Conservation (phyloP, 2,113 vertebrate species). For the Oryctolagus cuniculus region mOryCun1.1 NC_091438.1:62826001-62826500, state of each 20-base stretch:
- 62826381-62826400: neutral
- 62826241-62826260: neutral
- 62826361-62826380: neutral
- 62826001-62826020: neutral
- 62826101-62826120: neutral
- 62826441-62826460: neutral
- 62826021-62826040: neutral
- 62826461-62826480: neutral
- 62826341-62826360: accelerated
- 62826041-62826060: neutral
- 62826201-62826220: neutral
- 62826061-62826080: neutral
- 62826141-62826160: neutral
- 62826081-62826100: neutral
- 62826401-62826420: neutral
- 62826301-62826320: neutral
- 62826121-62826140: slow-evolving; percentile 22
- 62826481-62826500: neutral
- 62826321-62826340: neutral
- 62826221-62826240: neutral
- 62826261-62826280: neutral
- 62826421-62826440: neutral
- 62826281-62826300: neutral
- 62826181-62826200: neutral
- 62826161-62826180: neutral